phyloP scores from a whole-genome alignment of 2,888 invertebrate genomes.

The Diadegma fenestrale region DNA sequence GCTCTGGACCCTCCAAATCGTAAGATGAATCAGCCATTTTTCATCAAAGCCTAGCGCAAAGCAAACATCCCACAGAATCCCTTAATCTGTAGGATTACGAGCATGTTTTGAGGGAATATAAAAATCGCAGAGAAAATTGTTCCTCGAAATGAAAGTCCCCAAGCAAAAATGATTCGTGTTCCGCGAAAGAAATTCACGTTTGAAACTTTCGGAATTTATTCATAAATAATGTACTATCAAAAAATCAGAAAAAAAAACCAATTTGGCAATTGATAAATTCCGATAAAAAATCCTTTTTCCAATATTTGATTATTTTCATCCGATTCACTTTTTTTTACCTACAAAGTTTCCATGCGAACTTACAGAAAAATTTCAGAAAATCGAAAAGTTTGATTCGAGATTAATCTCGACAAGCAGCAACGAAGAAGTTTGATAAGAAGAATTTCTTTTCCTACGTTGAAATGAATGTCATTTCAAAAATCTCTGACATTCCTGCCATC shows the following conservation, averaged over 20 bases:
- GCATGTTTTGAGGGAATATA: not conserved
- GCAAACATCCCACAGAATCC: not conserved
- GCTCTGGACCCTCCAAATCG: not conserved
- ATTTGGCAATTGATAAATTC: not conserved
- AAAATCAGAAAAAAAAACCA: not conserved
- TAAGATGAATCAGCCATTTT: slow-evolving; percentile 5
- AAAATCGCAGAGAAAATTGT: not conserved
- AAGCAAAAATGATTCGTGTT: not conserved
- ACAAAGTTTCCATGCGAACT: slow-evolving; percentile 75
- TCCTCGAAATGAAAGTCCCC: not conserved
- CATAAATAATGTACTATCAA: not conserved
- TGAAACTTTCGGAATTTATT: too few relatives aligned
- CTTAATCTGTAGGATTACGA: not conserved
- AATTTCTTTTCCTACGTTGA: not conserved
- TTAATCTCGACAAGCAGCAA: not conserved
- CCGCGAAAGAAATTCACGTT: too few relatives aligned
- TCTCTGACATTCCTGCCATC: slow-evolving; percentile 1
- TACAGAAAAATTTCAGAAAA: slow-evolving; percentile 28
- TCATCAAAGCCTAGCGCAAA: not conserved
- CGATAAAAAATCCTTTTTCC: slow-evolving; percentile 17
- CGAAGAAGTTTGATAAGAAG: not conserved
- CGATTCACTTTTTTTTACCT: slow-evolving; percentile 75
- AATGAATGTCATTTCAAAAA: not conserved
- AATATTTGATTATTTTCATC: slow-evolving; percentile 73
- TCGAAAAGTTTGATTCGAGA: not conserved